Base-by-base conservation (phyloP, 2,113 vertebrate species). In the Pterocles burchelli region DNA sequence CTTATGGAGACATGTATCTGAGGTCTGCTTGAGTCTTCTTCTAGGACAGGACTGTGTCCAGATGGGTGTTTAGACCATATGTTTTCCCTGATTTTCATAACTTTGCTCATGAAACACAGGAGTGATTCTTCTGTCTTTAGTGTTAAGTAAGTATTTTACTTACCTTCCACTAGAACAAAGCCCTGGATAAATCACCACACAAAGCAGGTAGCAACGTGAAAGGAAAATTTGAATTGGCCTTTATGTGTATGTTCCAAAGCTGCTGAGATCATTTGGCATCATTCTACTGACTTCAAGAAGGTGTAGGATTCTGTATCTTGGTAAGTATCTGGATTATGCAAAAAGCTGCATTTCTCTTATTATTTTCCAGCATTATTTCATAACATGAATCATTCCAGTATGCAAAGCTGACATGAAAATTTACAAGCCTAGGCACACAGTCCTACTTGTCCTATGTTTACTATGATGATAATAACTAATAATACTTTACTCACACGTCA, bases 341-440 rank as follows among this genome's bases (percentile, higher is more conserved):
- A 90, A 43, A 90, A 81, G 11, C 19, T 81, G 48, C 2, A 0
- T 84, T 95, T 88, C 79, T 93, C 95, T 89, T 92, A 67, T 92
- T 95, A 68, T 87, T 61, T 90, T 86, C 88, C 87, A 95, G 57
- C n/a, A 54, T 89, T 93, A 88, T 78, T 94, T 93, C 55, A 78
- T 93, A 90, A 49, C 7, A 14, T 93, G 79, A 95, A 89, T 96
- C 79, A 90, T 72, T 90, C 83, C 41, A 45, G 38, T 86, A 90
- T 82, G 95, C 73, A 96, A 95, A 95, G 33, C 57, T 94, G 76
- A 81, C 75, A 86, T 34, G 83, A 95, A 93, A 93, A 90, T 91
- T 74, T 84, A 94, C 96, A 95, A 96, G 95, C 36, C 68, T 70
- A 88, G 90, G 65, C 95, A 95, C 75, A 94, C 45, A 86, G 80